Evolutionary conservation across 1,140 invertebrate species (phyloP).

Genomic region (Thalassaphorura encarpata): DNA sequence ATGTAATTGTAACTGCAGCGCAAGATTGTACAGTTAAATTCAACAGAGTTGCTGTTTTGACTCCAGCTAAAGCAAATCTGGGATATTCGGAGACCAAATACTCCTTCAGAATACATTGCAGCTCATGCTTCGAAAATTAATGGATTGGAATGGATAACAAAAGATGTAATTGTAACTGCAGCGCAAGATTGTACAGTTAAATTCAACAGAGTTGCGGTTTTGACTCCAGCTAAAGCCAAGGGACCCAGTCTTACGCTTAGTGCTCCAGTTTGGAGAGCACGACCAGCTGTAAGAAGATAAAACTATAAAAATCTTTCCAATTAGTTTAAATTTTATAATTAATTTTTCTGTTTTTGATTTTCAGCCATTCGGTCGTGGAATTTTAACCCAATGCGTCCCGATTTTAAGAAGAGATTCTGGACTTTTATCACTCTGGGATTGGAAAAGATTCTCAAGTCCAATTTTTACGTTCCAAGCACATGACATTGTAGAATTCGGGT

Average conservation of each 20-base stretch:
- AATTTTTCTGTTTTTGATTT: conserved; percentile 27
- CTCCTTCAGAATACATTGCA: conserved; percentile 82
- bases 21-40: too few relatives aligned
- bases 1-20: not conserved
- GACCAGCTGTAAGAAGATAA: conserved; percentile 73
- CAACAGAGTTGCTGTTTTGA: too few relatives aligned
- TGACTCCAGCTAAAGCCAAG: conserved; percentile 16
- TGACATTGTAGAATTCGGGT: conserved; percentile 89
- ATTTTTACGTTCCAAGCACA: conserved; percentile 86
- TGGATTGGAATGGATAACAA: conserved; percentile 32
- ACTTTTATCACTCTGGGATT: conserved; percentile 63
- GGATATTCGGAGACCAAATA: conserved; percentile 80
- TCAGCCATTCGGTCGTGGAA: conserved; percentile 80
- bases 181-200: conserved; percentile 85
- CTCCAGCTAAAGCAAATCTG: conserved; percentile 55
- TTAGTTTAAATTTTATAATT: conserved; percentile 1
- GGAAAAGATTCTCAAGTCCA: conserved; percentile 53
- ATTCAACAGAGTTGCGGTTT: conserved; percentile 43
- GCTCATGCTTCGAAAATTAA: conserved; percentile 70
- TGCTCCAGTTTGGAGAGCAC: conserved; percentile 85
- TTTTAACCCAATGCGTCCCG: conserved; percentile 80
- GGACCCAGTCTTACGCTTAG: conserved; percentile 58
- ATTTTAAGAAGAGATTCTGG: conserved; percentile 68
- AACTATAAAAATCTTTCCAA: too few relatives aligned
- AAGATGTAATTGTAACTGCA: conserved; percentile 28